These are phyloP conservation scores for Antigone vipio DNA, from an alignment of 2,113 vertebrate species.

Conservation along the genomic window DNA sequence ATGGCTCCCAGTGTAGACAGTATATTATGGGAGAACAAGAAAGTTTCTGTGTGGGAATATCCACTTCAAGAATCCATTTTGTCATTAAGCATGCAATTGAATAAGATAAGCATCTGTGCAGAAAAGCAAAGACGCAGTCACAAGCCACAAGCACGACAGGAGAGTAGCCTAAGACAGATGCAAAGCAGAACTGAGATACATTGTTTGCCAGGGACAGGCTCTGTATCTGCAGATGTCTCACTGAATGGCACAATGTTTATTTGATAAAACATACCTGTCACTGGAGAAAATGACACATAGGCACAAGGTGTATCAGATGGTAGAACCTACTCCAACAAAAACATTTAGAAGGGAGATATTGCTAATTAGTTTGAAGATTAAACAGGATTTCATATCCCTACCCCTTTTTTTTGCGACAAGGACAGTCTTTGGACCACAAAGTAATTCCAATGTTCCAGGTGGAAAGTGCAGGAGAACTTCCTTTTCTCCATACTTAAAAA, in stretches of 20 bases:
- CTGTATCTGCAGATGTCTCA: neutral
- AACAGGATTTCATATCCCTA: neutral
- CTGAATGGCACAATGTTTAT: neutral
- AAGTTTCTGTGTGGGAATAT: neutral
- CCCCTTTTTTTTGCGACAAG: neutral
- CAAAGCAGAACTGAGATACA: neutral
- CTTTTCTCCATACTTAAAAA: neutral
- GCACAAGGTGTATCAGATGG: neutral
- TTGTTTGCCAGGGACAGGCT: neutral
- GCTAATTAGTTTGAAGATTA: neutral
- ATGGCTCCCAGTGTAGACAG: conserved; percentile 1
- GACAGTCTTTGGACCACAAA: neutral
- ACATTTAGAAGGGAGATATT: neutral
- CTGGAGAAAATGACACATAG: neutral
- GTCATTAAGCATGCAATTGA: conserved; percentile 33
- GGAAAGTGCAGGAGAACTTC: neutral
- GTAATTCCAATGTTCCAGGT: neutral
- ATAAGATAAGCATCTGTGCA: conserved; percentile 45
- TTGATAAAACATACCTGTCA: neutral
- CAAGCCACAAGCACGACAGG: neutral
- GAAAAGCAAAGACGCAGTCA: neutral
- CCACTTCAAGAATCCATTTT: conserved; percentile 32
- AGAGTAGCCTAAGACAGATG: neutral
- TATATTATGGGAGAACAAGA: conserved; percentile 18
- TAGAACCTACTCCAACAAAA: neutral